phyloP scores from a whole-genome alignment of 2,797 vertebrate genomes.

The Loriculus beryllinus region DNA sequence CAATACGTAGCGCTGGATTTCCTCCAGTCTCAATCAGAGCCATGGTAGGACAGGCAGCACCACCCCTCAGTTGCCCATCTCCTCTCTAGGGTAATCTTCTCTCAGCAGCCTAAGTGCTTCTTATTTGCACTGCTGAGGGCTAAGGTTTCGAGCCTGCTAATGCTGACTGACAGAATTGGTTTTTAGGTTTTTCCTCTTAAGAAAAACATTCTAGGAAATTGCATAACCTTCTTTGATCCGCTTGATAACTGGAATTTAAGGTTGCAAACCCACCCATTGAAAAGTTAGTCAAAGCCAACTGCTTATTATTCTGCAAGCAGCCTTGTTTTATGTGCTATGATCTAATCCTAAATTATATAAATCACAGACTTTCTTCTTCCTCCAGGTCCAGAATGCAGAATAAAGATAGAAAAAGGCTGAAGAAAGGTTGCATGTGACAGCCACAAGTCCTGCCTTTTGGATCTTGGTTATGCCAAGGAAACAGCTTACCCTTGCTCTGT shows the following conservation, averaged over 20 bases:
- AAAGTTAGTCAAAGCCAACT: constrained; percentile 6
- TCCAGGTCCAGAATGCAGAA: neutral
- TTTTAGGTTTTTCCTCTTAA: constrained; percentile 32
- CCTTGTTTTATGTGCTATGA: neutral
- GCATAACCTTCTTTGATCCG: constrained; percentile 38
- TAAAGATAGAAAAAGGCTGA: neutral
- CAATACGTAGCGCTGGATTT: neutral
- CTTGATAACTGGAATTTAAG: constrained; percentile 19
- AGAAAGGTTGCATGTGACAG: neutral
- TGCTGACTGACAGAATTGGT: constrained; percentile 42
- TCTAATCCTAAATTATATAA: neutral
- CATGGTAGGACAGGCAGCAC: neutral
- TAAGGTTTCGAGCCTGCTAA: constrained; percentile 3
- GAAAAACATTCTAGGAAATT: constrained; percentile 47
- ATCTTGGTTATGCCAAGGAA: neutral
- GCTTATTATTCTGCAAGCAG: neutral
- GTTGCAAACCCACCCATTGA: neutral
- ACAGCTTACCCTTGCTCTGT: neutral
- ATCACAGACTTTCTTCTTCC: neutral
- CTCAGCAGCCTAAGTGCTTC: neutral
- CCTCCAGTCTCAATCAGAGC: neutral
- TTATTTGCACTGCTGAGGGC: constrained; percentile 30
- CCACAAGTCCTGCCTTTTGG: neutral
- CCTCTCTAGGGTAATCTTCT: neutral
- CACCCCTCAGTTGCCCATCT: neutral